Percentiles rank a stretch among this genome's conserved stretches.
phyloP scores from a whole-genome alignment of 2,888 invertebrate genomes.

The Acronicta psi region DNA sequence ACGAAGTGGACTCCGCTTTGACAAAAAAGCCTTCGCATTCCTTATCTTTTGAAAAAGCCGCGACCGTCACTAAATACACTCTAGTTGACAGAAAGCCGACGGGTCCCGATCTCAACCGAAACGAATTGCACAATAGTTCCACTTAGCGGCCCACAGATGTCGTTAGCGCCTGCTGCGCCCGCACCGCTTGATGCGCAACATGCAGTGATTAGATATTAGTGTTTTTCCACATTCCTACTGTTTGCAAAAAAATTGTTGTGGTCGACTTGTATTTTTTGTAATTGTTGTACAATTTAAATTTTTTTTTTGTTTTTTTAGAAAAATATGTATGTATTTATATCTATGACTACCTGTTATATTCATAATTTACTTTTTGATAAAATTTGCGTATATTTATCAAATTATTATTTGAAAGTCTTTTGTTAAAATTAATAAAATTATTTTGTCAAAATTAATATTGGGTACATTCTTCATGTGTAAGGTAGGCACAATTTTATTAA shows the following conservation, averaged over 20 bases:
- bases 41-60: conserved; percentile 76
- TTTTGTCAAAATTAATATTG: too few species aligned
- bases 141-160: conserved; percentile 86
- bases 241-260: conserved; percentile 40
- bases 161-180: conserved; percentile 85
- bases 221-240: conserved; percentile 39
- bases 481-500: too few species aligned
- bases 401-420: too few species aligned
- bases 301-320: neutral
- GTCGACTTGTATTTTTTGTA: conserved; percentile 28
- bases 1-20: conserved; percentile 49
- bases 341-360: too few species aligned
- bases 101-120: conserved; percentile 72
- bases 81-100: conserved; percentile 81
- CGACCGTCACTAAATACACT: conserved; percentile 81
- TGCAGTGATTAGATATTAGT: conserved; percentile 77
- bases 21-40: conserved; percentile 78
- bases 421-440: too few species aligned
- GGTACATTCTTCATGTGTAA: too few species aligned
- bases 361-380: too few species aligned
- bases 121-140: conserved; percentile 85
- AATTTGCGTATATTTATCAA: too few species aligned
- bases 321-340: neutral
- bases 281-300: neutral
- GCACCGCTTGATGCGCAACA: conserved; percentile 60